Conservation (phyloP, 92 coral and sea anemone species). For the Porites evermanni region DNA sequence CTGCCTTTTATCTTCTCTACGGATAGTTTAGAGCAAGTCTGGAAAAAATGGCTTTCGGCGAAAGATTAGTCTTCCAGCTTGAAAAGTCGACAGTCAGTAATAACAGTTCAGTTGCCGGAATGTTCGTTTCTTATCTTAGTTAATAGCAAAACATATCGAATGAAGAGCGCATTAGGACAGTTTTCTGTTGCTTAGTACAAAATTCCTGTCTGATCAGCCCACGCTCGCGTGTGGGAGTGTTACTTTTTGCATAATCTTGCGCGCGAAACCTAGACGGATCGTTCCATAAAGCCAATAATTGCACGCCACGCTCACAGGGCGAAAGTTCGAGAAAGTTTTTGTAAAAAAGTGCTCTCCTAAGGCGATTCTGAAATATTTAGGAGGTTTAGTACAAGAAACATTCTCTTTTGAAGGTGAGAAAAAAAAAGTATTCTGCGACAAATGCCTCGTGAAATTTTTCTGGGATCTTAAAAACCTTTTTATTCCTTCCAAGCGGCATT, state of each 20-base stretch:
- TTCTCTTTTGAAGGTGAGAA: background rate
- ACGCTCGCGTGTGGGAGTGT: slow-evolving; percentile 4
- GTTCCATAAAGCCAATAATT: background rate
- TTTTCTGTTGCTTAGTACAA: background rate
- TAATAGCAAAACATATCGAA: background rate
- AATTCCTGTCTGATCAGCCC: background rate
- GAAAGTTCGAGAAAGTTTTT: background rate
- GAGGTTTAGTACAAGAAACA: background rate
- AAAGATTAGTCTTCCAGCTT: background rate
- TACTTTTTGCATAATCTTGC: background rate
- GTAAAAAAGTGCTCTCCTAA: background rate
- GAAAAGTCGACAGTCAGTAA: background rate
- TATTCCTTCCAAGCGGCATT: no score
- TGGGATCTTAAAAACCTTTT: no score
- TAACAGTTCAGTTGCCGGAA: background rate
- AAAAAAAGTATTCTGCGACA: background rate
- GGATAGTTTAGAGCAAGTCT: background rate
- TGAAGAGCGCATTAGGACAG: background rate
- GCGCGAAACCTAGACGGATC: background rate
- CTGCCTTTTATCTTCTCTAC: background rate
- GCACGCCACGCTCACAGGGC: background rate
- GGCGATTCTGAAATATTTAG: background rate
- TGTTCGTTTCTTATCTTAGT: background rate
- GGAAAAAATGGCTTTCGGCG: background rate
- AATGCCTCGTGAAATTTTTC: background rate